Evolutionary conservation across 1,140 invertebrate species (phyloP).

Genomic region (Ips nitidus): DNA sequence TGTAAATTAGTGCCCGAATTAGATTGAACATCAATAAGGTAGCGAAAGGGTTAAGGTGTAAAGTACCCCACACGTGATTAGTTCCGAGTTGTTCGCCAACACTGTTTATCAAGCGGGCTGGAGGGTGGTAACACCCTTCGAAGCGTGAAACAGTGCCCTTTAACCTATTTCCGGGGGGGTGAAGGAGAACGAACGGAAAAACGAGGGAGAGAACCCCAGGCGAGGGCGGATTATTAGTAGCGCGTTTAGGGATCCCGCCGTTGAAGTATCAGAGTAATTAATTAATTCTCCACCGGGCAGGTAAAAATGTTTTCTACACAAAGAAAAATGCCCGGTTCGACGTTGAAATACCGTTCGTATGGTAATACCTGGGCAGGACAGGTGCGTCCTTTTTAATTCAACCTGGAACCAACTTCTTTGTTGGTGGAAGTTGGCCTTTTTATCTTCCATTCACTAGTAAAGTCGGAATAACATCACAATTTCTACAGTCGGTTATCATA

Average conservation of each 20-base stretch:
- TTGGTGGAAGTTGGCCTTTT: no score
- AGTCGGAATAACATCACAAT: no score
- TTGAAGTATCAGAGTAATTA: conserved; percentile 15
- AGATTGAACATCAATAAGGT: no score
- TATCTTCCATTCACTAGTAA: no score
- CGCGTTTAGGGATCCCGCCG: conserved; percentile 10
- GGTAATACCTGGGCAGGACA: not conserved
- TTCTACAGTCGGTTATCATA: no score
- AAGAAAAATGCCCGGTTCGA: not conserved
- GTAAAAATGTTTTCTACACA: conserved; percentile 19
- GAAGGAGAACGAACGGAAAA: not conserved
- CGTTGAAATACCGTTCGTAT: not conserved
- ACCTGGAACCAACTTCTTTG: no score
- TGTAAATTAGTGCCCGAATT: no score
- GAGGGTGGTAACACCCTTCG: not conserved
- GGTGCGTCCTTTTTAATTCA: not conserved
- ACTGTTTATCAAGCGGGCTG: not conserved
- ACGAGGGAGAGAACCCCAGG: not conserved
- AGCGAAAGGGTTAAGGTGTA: no score
- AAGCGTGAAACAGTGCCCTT: conserved; percentile 17
- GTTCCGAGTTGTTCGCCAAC: not conserved
- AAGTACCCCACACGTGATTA: no score
- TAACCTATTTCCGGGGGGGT: conserved; percentile 13
- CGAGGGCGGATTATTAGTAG: conserved; percentile 11
- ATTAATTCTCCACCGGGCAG: conserved; percentile 16